Base-by-base conservation (phyloP, 2,113 vertebrate genomes). In the Paraplagusia blochii region DNA sequence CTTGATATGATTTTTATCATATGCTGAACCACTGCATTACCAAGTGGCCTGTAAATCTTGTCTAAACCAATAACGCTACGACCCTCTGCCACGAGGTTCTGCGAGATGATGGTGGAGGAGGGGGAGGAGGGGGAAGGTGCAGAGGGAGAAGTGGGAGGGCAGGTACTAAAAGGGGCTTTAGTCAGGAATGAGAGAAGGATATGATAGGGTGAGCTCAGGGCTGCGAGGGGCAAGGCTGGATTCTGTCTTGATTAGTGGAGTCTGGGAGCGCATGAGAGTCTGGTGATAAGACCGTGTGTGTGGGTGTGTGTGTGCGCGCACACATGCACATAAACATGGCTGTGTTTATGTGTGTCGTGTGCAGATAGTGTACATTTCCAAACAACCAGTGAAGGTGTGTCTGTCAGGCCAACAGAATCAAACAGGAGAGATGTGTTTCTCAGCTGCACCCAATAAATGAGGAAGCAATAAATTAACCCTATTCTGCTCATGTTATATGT, bases 1-100 rank as follows among this genome's bases (percentile, higher is more conserved):
- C 90, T 91, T 91, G 90, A 93, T 93, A 90, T 87, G 90, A 91
- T 91, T 92, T 93, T 92, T 92, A 93, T 93, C 92, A 91, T 90
- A 90, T 90, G 82, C 89, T 90, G 92, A 92, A 93, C 92, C 90
- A 90, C 91, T 80, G 90, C 89, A 92, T 93, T 92, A 90, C 91
- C 90, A 93, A 92, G 86, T 92, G 91, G 86, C 89, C 91, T 91
- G 91, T 94, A 94, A 93, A 93, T 94, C 92, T 93, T 91, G 90
- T 93, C 82, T 48, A 89, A 93, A 93, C 90, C 91, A 92, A 93
- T 94, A 93, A 93, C 84, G 83, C 88, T 46, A 73, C 85, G 89
- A 89, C 83, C 85, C 90, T 87, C 87, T 90, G 88, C 85, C 83
- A 88, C 85, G 90, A 77, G 85, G 65, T 80, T 79, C 86, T 87